Conservation (phyloP, 2,888 invertebrate species). For the Andrena trimmerana region DNA sequence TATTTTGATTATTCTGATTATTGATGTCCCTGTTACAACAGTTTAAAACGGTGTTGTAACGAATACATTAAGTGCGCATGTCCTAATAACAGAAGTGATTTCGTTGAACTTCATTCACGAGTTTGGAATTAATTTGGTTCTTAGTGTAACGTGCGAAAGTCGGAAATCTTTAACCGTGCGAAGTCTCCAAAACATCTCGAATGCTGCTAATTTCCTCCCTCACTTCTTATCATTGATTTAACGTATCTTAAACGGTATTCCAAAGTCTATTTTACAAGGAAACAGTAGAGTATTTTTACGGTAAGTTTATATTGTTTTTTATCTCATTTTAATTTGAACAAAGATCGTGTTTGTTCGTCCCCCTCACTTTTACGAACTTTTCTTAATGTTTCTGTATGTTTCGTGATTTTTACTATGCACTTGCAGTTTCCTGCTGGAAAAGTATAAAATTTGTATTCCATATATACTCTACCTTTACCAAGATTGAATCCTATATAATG, state of each 20-base stretch:
- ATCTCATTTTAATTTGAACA: neutral
- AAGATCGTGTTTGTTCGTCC: neutral
- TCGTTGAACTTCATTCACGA: neutral
- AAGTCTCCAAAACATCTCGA: neutral
- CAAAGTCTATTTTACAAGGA: neutral
- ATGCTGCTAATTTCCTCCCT: neutral
- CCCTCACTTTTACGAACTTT: neutral
- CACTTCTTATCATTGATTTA: neutral
- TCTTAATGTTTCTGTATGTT: neutral
- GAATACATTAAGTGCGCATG: neutral
- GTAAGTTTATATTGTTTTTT: neutral
- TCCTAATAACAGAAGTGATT: neutral
- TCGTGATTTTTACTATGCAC: neutral
- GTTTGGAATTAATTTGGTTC: neutral
- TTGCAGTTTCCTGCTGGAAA: constrained; percentile 5
- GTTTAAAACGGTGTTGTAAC: neutral
- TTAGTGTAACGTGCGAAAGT: neutral
- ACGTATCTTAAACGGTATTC: neutral
- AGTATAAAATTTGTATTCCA: neutral
- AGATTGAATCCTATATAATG: neutral
- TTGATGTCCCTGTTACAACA: neutral
- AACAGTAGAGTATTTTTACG: constrained; percentile 1
- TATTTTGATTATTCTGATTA: constrained; percentile 10
- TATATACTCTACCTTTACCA: neutral
- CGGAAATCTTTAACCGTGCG: neutral